These are phyloP conservation scores for Apodemia zela DNA, from an alignment of 2,888 invertebrate species.

Conservation along the genomic window DNA sequence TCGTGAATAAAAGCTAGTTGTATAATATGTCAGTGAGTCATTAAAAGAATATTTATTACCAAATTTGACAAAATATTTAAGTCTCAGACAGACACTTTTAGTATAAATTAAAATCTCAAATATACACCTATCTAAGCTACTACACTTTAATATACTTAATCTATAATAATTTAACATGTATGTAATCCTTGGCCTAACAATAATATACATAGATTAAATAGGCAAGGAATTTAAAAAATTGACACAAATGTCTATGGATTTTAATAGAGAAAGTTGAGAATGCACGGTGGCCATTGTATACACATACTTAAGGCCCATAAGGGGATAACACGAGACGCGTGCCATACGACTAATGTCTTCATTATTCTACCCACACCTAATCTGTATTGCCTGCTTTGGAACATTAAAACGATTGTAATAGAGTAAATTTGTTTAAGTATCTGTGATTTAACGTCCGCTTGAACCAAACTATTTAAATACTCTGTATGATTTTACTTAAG, in stretches of 20 bases:
- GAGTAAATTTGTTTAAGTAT: not conserved
- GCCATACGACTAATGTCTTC: conserved; percentile 59
- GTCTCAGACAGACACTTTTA: too few species aligned
- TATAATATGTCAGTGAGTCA: too few species aligned
- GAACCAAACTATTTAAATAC: too few species aligned
- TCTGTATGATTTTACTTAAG: too few species aligned
- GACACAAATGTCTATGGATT: conserved; percentile 4
- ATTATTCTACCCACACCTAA: conserved; percentile 63
- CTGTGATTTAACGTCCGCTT: too few species aligned
- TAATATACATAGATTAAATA: not conserved
- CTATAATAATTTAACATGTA: conserved; percentile 6
- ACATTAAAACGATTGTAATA: conserved; percentile 25
- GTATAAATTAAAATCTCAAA: not conserved
- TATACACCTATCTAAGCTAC: not conserved
- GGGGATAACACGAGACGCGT: conserved; percentile 34
- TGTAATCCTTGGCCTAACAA: not conserved
- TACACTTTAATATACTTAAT: conserved; percentile 3
- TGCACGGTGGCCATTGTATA: not conserved
- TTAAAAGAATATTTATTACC: too few species aligned
- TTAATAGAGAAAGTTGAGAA: conserved; percentile 10
- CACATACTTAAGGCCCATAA: conserved; percentile 3
- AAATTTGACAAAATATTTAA: too few species aligned
- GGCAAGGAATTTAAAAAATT: not conserved
- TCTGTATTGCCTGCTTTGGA: conserved; percentile 29
- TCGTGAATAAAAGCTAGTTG: too few species aligned